Conservation (phyloP, 2,797 vertebrate genomes). For the Cirrhinus molitorella region DNA sequence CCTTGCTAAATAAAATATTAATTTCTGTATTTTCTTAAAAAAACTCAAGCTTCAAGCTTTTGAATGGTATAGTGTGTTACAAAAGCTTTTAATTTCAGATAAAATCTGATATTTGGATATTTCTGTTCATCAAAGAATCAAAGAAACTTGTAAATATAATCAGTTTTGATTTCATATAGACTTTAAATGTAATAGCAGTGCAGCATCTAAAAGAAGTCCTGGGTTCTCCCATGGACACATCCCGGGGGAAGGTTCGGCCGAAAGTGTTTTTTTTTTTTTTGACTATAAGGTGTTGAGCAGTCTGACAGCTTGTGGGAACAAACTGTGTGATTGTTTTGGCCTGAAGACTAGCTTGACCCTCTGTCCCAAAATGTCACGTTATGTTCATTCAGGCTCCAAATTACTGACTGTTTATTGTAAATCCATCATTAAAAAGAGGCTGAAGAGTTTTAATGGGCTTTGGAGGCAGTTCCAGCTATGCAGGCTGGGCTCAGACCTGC, state of each 20-base stretch:
- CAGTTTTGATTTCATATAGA: neutral
- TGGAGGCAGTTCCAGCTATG: conserved; percentile 52
- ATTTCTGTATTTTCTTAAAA: no score
- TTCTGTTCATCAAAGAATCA: no score
- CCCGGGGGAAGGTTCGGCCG: neutral
- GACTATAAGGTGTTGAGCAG: neutral
- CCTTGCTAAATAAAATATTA: no score
- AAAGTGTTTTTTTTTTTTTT: neutral
- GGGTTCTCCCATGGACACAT: neutral
- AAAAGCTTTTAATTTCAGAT: no score
- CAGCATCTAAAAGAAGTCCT: neutral
- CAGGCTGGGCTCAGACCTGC: conserved; percentile 62
- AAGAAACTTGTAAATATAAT: neutral
- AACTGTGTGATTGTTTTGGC: conserved; percentile 28
- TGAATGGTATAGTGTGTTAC: no score
- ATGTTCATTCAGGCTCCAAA: conserved; percentile 7
- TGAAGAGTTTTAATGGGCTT: conserved; percentile 48
- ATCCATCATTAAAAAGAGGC: conserved; percentile 1
- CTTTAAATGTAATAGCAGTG: neutral
- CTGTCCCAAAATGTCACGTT: neutral
- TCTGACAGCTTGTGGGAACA: conserved; percentile 10
- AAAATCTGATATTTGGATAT: no score
- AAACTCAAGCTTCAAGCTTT: no score
- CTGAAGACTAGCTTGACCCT: conserved; percentile 22
- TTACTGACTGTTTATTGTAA: conserved; percentile 7